A percentile compares a stretch with the other conserved stretches of the same genome.
Evolutionary conservation across 1,140 invertebrate genomes (phyloP).

Genomic region (Magallana angulata): DNA sequence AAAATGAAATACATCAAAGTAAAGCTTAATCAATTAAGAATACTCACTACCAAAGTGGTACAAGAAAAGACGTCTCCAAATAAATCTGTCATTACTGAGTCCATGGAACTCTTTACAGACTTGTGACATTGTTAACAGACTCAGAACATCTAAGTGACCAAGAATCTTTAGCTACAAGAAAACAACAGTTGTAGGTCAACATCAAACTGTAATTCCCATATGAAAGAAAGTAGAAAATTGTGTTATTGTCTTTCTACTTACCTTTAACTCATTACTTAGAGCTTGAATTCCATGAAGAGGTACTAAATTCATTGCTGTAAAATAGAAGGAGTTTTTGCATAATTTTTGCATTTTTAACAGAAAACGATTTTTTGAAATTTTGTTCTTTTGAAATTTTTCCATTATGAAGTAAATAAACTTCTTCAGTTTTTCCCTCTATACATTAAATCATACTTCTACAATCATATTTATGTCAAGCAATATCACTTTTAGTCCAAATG

Average conservation of each 20-base stretch:
- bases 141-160: conserved; percentile 51
- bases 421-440: too few relatives aligned
- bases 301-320: conserved; percentile 18
- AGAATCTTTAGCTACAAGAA: conserved; percentile 53
- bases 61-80: conserved; percentile 56
- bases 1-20: not conserved
- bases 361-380: not conserved
- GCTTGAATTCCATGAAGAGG: conserved; percentile 49
- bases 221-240: too few relatives aligned
- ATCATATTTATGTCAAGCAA: too few relatives aligned
- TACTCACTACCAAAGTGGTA: conserved; percentile 57
- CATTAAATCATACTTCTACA: too few relatives aligned
- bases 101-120: conserved; percentile 54
- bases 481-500: too few relatives aligned
- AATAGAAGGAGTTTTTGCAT: not conserved
- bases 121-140: conserved; percentile 46
- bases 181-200: not conserved
- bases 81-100: conserved; percentile 49
- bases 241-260: conserved; percentile 4
- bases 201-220: not conserved
- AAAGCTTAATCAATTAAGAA: not conserved
- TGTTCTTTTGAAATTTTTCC: too few relatives aligned
- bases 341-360: not conserved
- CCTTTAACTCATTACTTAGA: conserved; percentile 55
- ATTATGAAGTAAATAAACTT: too few relatives aligned